phyloP scores from a whole-genome alignment of 1,140 invertebrate genomes.

The Epicauta chinensis region DNA sequence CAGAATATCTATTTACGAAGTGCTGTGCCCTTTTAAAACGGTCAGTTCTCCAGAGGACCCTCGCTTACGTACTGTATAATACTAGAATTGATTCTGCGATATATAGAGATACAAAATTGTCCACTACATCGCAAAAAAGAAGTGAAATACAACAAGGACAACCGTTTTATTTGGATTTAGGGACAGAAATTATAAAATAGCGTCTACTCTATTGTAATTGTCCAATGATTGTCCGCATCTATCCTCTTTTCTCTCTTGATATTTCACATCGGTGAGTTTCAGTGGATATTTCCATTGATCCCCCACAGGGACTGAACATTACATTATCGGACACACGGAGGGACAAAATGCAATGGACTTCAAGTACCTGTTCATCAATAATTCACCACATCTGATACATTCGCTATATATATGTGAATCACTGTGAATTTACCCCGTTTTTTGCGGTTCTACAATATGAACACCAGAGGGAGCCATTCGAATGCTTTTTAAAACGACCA shows the following conservation, averaged over 20 bases:
- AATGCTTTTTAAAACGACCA: no score
- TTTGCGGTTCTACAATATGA: no score
- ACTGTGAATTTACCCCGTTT: slow-evolving; percentile 1
- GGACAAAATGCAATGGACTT: slow-evolving; percentile 25
- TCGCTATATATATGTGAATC: slow-evolving; percentile 28
- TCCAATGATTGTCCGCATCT: no score
- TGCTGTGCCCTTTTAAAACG: slow-evolving; percentile 32
- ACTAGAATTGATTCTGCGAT: slow-evolving; percentile 34
- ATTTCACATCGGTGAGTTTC: no score
- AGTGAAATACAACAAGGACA: no score
- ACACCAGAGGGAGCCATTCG: no score
- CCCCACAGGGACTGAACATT: slow-evolving; percentile 8
- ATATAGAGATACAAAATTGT: slow-evolving; percentile 6
- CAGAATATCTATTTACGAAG: slow-evolving; percentile 36
- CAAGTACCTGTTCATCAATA: slow-evolving; percentile 37
- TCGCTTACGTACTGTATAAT: slow-evolving; percentile 28
- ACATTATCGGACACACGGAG: slow-evolving; percentile 16
- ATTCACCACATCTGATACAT: slow-evolving; percentile 29
- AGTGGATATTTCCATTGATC: no score
- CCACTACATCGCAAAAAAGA: no score
- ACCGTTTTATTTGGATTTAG: no score
- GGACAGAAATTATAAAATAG: no score
- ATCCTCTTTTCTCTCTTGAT: no score
- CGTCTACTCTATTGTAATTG: no score
- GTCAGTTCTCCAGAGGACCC: slow-evolving; percentile 27